Percentiles rank a stretch among this genome's conserved stretches.
These are phyloP conservation scores for Xestia sexstrigata DNA, from an alignment of 2,888 invertebrate genomes.

Conservation along the genomic window DNA sequence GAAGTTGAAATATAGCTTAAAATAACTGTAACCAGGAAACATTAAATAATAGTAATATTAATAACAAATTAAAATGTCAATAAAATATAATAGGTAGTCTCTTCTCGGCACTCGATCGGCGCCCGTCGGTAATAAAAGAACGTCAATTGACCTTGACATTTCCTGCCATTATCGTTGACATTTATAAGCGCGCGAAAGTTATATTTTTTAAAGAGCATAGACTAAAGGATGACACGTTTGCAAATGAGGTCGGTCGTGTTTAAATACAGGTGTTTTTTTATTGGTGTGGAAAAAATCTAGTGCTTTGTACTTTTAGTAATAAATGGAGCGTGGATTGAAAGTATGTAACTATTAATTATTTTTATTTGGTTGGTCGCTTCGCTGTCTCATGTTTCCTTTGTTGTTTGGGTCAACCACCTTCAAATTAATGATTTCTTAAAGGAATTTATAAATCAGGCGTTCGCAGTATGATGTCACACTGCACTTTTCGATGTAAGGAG, in stretches of 20 bases:
- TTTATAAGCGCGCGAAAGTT: conserved; percentile 65
- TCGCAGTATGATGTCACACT: background rate
- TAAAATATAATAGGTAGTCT: conserved; percentile 20
- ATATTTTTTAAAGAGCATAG: conserved; percentile 53
- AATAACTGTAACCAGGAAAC: conserved; percentile 17
- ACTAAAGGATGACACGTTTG: conserved; percentile 57
- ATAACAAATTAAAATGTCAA: conserved; percentile 12
- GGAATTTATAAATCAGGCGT: background rate
- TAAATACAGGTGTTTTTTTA: conserved; percentile 17
- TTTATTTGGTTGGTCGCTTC: conserved; percentile 6
- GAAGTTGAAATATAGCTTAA: background rate
- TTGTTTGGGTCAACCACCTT: conserved; percentile 14
- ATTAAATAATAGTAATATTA: background rate
- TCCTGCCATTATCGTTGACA: conserved; percentile 62
- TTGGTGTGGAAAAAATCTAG: conserved; percentile 9
- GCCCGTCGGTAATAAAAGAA: conserved; percentile 43
- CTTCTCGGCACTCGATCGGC: conserved; percentile 9
- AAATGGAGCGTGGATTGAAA: conserved; percentile 21
- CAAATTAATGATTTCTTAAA: background rate
- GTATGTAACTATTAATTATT: background rate
- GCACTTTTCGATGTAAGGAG: background rate
- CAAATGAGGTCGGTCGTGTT: conserved; percentile 39
- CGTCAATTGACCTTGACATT: conserved; percentile 66
- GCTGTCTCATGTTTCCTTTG: conserved; percentile 15
- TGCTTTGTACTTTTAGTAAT: background rate